These are phyloP conservation scores for Dipodomys stephensi DNA, from an alignment of 2,113 vertebrate species.

Conservation along the genomic window DNA sequence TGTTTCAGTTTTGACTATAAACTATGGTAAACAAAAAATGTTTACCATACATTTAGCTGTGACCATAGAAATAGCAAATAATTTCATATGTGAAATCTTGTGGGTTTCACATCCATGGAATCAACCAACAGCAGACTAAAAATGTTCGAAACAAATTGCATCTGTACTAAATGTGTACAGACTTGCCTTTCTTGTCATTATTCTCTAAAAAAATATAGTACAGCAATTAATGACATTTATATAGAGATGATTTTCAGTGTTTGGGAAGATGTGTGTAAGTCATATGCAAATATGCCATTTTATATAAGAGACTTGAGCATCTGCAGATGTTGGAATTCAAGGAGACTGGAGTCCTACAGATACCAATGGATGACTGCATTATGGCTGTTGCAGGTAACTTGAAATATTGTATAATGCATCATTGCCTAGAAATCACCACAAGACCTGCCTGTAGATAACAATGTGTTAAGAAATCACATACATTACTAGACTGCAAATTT, in stretches of 20 bases:
- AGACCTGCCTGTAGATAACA: not conserved
- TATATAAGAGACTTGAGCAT: not conserved
- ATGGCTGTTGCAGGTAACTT: not conserved
- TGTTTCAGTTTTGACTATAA: constrained; percentile 1
- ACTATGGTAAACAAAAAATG: not conserved
- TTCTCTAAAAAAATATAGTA: not conserved
- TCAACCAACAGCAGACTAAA: not conserved
- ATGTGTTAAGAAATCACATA: not conserved
- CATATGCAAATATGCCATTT: not conserved
- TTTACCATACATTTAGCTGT: not conserved
- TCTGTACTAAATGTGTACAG: not conserved
- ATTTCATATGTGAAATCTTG: not conserved
- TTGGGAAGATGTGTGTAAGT: not conserved
- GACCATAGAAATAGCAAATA: not conserved
- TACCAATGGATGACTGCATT: not conserved
- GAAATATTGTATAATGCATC: not conserved
- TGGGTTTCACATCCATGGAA: not conserved
- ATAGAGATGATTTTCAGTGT: not conserved
- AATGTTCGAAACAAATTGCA: not conserved
- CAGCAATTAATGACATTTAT: not conserved
- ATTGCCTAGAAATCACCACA: not conserved
- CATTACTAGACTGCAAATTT: not conserved
- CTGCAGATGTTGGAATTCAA: not conserved
- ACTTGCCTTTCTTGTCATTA: not conserved
- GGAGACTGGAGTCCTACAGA: not conserved